These are phyloP conservation scores for Papilio protenor DNA, from an alignment of 2,888 invertebrate genomes.

Conservation along the genomic window DNA sequence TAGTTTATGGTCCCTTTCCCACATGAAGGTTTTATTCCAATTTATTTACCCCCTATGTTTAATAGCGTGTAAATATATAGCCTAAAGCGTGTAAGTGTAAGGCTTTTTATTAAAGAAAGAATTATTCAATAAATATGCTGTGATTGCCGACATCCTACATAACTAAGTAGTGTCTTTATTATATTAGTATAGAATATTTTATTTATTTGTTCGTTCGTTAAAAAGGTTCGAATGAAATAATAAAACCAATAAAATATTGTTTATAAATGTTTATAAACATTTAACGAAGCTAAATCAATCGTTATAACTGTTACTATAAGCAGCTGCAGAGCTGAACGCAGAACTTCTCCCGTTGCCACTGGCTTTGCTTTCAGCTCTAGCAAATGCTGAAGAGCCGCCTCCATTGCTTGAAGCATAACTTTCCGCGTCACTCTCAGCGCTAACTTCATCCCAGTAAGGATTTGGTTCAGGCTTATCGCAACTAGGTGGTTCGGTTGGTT, in stretches of 20 bases:
- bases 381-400: not conserved
- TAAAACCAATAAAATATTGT: not conserved
- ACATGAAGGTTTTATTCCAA: too few relatives aligned
- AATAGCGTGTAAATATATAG: too few relatives aligned
- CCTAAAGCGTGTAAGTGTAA: too few relatives aligned
- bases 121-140: too few relatives aligned
- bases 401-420: not conserved
- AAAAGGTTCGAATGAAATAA: not conserved
- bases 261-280: not conserved
- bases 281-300: not conserved
- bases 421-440: not conserved
- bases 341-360: not conserved
- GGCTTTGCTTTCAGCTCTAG: not conserved
- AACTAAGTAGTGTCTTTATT: too few relatives aligned
- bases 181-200: too few relatives aligned
- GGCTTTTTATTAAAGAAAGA: too few relatives aligned
- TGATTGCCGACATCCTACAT: too few relatives aligned
- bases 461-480: not conserved
- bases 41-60: too few relatives aligned
- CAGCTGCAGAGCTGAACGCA: not conserved
- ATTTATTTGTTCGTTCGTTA: too few relatives aligned
- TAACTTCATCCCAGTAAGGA: not conserved
- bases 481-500: not conserved
- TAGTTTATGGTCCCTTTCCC: too few relatives aligned
- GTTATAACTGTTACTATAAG: not conserved